Evolutionary conservation across 2,888 invertebrate species (phyloP), one percentile per base, ranked within the genome.

Genomic region (Salticus scenicus): DNA sequence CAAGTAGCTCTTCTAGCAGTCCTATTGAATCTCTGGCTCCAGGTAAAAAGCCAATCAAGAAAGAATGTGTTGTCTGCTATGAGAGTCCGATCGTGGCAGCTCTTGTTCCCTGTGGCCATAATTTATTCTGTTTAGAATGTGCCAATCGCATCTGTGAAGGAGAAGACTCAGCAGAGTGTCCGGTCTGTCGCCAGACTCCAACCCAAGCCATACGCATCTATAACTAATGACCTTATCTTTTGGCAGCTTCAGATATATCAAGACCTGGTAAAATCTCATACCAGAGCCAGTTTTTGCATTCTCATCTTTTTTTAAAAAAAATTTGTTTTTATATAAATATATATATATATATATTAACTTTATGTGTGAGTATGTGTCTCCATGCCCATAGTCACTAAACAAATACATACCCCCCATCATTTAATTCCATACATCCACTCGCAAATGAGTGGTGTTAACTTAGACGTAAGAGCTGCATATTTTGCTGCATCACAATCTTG

Each of bases 31-130:
- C 87, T 4, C 37, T 86, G 63, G 88, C 88, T 31, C 87, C 88
- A 7, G 89, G 89, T 5, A 77, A 71, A 37, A 87, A 87, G 66
- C 20, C 24, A 2, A 33, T 31, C 31, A 74, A 79, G 41, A 70
- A 80, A 0, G 89, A 90, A 88, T 98, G 97, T 92, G 93, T 95
- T 89, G 94, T 97, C 89, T 98, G 97, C 93, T 94, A 94, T 88
- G 96, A 97, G 90, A 95, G 95, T 90, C 96, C 96, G 91, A 95
- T 97, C 84, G 96, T 96, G 87, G 96, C 97, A 81, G 97, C 97
- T 83, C 93, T 98, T 89, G 96, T 98, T 89, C 97, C 97, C 88
- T 98, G 97, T 93, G 97, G 97, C 87, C 97, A 98, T 93, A 97
- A 97, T 92, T 94, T 96, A 92, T 97, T 97, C 93, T 97, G 97